phyloP scores from a whole-genome alignment of 1,140 invertebrate species.

The Micrasema minimum region DNA sequence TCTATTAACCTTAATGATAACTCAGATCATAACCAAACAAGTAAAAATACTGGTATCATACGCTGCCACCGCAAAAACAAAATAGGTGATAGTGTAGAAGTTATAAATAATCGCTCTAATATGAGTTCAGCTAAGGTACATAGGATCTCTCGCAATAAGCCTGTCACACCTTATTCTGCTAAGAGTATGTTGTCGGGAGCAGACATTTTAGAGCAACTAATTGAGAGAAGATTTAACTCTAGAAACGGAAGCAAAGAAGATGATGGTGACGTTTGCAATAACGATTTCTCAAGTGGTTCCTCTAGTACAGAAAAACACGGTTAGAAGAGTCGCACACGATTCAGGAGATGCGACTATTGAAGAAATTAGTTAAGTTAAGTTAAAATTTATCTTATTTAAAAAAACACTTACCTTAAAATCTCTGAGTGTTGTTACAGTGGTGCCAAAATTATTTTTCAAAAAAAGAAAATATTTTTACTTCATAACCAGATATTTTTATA shows the following conservation, averaged over 20 bases:
- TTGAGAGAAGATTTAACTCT: slow-evolving; percentile 18
- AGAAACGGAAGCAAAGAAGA: slow-evolving; percentile 5
- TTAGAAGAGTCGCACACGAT: background rate
- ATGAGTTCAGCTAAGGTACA: background rate
- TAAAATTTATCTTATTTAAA: too few relatives aligned
- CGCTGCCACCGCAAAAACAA: slow-evolving; percentile 18
- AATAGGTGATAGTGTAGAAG: slow-evolving; percentile 11
- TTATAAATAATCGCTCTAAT: background rate
- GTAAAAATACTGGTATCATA: background rate
- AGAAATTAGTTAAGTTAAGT: slow-evolving; percentile 2
- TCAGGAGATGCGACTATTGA: background rate
- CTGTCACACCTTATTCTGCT: background rate
- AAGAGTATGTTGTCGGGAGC: background rate
- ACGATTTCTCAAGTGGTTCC: slow-evolving; percentile 18
- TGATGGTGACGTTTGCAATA: slow-evolving; percentile 15
- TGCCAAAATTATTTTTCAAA: too few relatives aligned
- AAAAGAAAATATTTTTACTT: too few relatives aligned
- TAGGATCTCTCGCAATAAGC: background rate
- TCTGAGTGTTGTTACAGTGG: too few relatives aligned
- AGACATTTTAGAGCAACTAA: slow-evolving; percentile 33
- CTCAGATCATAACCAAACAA: background rate
- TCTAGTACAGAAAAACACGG: slow-evolving; percentile 18
- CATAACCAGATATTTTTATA: too few relatives aligned
- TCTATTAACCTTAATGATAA: slow-evolving; percentile 23
- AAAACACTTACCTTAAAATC: too few relatives aligned